Conservation (phyloP, 2,113 vertebrate genomes). For the Meles meles region DNA sequence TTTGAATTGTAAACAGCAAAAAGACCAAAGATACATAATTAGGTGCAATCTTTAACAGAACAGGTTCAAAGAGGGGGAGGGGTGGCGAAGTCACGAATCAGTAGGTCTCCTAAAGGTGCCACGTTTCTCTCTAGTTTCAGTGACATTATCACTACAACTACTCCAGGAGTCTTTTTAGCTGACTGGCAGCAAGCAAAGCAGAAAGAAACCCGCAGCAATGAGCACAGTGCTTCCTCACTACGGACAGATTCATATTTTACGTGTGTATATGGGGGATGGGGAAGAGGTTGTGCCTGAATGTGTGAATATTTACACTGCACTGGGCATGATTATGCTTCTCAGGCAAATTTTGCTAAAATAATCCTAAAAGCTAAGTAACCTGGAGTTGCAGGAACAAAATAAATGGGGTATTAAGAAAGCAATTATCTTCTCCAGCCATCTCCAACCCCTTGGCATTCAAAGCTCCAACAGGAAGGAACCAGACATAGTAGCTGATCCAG, state of each 20-base stretch:
- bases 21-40: slow-evolving; percentile 67
- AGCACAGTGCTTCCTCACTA: not conserved
- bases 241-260: not conserved
- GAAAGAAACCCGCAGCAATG: not conserved
- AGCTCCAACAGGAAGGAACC: not conserved
- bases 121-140: not conserved
- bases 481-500: not conserved
- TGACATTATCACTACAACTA: not conserved
- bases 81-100: not conserved
- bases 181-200: slow-evolving; percentile 16
- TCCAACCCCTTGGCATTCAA: not conserved
- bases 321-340: not conserved
- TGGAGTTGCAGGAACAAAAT: not conserved
- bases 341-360: not conserved
- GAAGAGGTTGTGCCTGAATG: not conserved
- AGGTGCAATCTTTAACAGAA: slow-evolving; percentile 46
- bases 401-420: not conserved
- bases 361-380: not conserved
- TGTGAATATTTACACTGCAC: not conserved
- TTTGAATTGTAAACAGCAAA: slow-evolving; percentile 57
- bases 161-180: slow-evolving; percentile 36
- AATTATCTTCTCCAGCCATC: not conserved
- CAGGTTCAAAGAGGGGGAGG: slow-evolving; percentile 49
- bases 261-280: not conserved
- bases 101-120: not conserved